phyloP scores from a whole-genome alignment of 2,113 vertebrate species.

The Nothoprocta perdicaria region DNA sequence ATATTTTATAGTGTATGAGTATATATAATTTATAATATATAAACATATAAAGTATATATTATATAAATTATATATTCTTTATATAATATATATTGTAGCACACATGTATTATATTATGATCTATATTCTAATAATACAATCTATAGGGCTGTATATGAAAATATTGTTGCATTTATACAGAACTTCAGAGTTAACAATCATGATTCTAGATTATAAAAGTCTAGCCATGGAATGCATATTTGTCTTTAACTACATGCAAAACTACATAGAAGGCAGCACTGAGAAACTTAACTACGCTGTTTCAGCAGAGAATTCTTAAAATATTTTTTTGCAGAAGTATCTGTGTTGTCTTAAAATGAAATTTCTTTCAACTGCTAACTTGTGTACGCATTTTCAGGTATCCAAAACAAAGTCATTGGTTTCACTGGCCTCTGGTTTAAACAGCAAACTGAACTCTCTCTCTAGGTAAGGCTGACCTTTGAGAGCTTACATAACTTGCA shows the following conservation, averaged over 20 bases:
- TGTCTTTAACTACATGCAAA: background rate
- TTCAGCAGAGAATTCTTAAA: background rate
- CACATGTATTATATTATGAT: too few species aligned
- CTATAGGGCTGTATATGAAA: background rate
- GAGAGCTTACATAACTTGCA: background rate
- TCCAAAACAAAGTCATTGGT: slow-evolving; percentile 66
- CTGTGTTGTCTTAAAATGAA: background rate
- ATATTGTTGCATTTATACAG: background rate
- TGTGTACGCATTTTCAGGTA: slow-evolving; percentile 18
- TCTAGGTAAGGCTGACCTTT: slow-evolving; percentile 56
- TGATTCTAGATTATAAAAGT: background rate
- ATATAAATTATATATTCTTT: too few species aligned
- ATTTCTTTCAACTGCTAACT: background rate
- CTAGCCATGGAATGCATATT: background rate
- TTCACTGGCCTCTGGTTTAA: slow-evolving; percentile 43
- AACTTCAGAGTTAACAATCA: background rate
- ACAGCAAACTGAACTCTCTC: slow-evolving; percentile 25
- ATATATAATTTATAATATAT: too few species aligned
- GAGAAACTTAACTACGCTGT: background rate
- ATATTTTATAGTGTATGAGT: too few species aligned
- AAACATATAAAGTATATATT: too few species aligned
- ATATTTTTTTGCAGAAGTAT: background rate
- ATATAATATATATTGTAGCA: too few species aligned
- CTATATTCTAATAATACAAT: background rate
- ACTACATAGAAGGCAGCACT: background rate